Percentiles rank a stretch among this genome's conserved stretches.
These are phyloP conservation scores for Microtus ochrogaster DNA, from an alignment of 2,113 vertebrate species.

Conservation along the genomic window DNA sequence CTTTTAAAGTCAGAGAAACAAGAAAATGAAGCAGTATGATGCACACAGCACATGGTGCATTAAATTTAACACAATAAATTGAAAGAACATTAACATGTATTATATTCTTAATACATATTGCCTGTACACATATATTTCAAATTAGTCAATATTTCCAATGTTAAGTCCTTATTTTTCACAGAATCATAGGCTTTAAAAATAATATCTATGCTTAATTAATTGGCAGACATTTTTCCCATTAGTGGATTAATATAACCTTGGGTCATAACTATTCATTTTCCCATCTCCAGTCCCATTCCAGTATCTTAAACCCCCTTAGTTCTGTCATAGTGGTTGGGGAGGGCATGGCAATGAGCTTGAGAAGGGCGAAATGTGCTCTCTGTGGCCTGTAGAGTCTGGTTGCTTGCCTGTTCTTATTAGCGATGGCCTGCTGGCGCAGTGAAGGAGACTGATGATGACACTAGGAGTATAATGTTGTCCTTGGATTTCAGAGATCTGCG, in stretches of 20 bases:
- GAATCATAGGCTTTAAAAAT: slow-evolving; percentile 30
- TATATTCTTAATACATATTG: not conserved
- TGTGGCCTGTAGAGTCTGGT: not conserved
- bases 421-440: not conserved
- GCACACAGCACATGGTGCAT: not conserved
- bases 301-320: not conserved
- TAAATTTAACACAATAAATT: not conserved
- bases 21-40: slow-evolving; percentile 22
- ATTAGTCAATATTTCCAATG: not conserved
- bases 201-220: slow-evolving; percentile 14
- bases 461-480: not conserved
- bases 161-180: slow-evolving; percentile 2
- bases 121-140: slow-evolving; percentile 8
- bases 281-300: not conserved
- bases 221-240: not conserved
- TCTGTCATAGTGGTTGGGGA: not conserved
- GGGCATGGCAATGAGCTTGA: not conserved
- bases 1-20: slow-evolving; percentile 45
- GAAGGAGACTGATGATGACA: not conserved
- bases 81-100: slow-evolving; percentile 41
- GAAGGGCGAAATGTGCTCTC: not conserved
- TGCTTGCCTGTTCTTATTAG: not conserved
- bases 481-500: not conserved
- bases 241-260: slow-evolving; percentile 4
- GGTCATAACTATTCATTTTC: not conserved